Evolutionary conservation across 2,113 vertebrate species (phyloP).

Genomic region (Nibea coibor): DNA sequence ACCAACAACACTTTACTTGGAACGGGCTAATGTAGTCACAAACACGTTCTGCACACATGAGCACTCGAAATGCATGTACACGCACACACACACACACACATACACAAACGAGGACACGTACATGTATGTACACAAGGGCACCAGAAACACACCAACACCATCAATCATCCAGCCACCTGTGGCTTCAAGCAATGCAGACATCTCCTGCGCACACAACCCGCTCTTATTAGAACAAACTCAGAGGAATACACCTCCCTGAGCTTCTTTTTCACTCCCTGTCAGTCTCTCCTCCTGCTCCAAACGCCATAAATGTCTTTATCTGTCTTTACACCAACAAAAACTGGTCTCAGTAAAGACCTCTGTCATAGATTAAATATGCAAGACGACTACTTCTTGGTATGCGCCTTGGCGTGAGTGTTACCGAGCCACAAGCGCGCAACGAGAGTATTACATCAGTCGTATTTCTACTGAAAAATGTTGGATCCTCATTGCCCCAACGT

Average conservation of each 20-base stretch:
- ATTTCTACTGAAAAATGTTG: background rate
- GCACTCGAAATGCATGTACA: background rate
- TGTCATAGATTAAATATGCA: background rate
- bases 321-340: background rate
- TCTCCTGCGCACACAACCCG: constrained; percentile 31
- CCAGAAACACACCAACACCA: constrained; percentile 52
- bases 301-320: background rate
- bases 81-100: background rate
- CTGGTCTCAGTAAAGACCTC: background rate
- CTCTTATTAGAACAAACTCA: constrained; percentile 16
- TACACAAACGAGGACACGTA: constrained; percentile 14
- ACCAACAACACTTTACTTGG: constrained; percentile 11
- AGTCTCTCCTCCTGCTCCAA: background rate
- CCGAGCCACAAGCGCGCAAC: constrained; percentile 19
- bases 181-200: constrained; percentile 28
- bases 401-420: background rate
- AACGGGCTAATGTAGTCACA: constrained; percentile 40
- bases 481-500: background rate
- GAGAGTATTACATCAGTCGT: constrained; percentile 3
- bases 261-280: background rate
- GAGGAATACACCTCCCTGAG: background rate
- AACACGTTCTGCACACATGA: constrained; percentile 34
- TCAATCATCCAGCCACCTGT: constrained; percentile 53
- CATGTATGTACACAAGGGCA: constrained; percentile 5
- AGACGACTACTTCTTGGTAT: constrained; percentile 2